These are phyloP conservation scores for Oxyura jamaicensis DNA, from an alignment of 2,113 vertebrate genomes.

Conservation along the genomic window DNA sequence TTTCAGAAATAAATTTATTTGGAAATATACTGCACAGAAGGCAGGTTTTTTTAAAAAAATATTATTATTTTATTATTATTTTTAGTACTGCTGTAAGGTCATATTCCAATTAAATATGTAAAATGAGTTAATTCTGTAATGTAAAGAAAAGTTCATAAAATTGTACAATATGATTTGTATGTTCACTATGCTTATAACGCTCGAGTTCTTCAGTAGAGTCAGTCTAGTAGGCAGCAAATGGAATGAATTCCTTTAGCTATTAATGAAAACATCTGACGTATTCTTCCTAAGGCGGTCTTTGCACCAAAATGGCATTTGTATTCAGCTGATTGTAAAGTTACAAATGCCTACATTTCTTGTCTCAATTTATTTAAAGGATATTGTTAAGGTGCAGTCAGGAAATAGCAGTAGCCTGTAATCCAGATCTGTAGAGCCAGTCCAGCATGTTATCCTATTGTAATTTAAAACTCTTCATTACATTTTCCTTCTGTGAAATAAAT, in stretches of 20 bases:
- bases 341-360: slow-evolving; percentile 23
- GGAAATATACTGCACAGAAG: background rate
- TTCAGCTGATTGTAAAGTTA: slow-evolving; percentile 13
- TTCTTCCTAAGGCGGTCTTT: slow-evolving; percentile 32
- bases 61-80: background rate
- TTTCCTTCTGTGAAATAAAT: slow-evolving; percentile 23
- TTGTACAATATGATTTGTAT: background rate
- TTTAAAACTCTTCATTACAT: slow-evolving; percentile 45
- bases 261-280: slow-evolving; percentile 12
- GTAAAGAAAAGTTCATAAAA: background rate
- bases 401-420: slow-evolving; percentile 10
- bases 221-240: background rate
- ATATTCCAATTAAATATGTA: background rate
- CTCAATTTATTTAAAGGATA: slow-evolving; percentile 23
- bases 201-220: background rate
- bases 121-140: background rate
- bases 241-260: background rate
- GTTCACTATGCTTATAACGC: background rate
- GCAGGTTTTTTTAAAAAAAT: too few species aligned
- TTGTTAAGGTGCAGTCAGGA: background rate
- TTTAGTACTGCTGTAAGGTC: background rate
- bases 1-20: slow-evolving; percentile 45
- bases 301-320: slow-evolving; percentile 14
- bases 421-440: background rate
- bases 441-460: slow-evolving; percentile 1